phyloP scores from a whole-genome alignment of 2,797 vertebrate genomes.

The Spheniscus humboldti region DNA sequence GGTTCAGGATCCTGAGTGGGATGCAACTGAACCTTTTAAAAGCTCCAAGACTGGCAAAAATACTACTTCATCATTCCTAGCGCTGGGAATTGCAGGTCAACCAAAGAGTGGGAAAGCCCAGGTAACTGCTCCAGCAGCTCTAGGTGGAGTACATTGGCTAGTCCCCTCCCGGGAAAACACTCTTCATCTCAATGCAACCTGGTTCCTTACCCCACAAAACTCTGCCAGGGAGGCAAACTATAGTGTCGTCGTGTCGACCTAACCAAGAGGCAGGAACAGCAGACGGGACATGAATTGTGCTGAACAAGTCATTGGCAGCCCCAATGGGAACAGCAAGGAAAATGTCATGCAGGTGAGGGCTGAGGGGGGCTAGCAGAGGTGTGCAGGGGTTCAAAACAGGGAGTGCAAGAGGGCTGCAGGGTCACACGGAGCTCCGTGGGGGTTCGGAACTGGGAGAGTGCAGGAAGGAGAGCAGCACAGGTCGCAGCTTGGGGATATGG shows the following conservation, averaged over 20 bases:
- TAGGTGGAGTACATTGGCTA: neutral
- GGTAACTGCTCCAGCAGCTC: neutral
- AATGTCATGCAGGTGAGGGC: neutral
- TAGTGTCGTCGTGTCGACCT: neutral
- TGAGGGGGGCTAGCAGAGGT: neutral
- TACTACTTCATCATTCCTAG: neutral
- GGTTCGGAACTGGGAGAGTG: neutral
- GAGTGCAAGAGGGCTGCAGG: neutral
- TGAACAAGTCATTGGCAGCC: neutral
- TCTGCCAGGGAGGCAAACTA: neutral
- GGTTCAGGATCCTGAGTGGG: neutral
- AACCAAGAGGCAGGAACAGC: neutral
- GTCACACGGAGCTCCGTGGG: rapidly evolving
- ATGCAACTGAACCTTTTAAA: neutral
- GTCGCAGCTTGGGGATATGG: neutral
- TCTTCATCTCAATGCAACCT: neutral
- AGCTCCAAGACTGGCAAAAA: neutral
- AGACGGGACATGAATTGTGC: neutral
- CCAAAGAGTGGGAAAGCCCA: neutral
- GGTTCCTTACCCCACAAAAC: neutral
- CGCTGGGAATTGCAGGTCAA: neutral
- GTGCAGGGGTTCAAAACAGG: rapidly evolving
- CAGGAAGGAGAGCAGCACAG: neutral
- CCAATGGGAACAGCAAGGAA: neutral
- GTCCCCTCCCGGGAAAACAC: neutral